phyloP scores from a whole-genome alignment of 2,888 invertebrate species.

The Aphidius colemani region DNA sequence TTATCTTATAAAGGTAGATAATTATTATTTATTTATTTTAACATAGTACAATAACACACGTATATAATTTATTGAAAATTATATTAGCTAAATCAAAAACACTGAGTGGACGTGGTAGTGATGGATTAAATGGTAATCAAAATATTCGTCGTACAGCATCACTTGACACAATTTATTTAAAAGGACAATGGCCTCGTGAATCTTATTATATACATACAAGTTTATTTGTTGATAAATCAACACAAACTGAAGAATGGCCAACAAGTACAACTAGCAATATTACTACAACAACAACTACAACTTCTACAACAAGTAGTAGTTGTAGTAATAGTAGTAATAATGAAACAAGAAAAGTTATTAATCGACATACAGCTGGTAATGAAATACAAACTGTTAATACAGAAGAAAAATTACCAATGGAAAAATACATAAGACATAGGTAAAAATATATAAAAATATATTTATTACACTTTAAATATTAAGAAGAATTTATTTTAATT shows the following conservation, averaged over 20 bases:
- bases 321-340: conserved; percentile 30
- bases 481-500: no score
- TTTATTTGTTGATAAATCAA: conserved; percentile 75
- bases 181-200: conserved; percentile 79
- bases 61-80: no score
- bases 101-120: conserved; percentile 60
- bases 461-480: neutral
- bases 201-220: conserved; percentile 71
- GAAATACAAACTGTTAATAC: conserved; percentile 43
- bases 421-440: conserved; percentile 64
- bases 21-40: neutral
- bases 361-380: conserved; percentile 32
- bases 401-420: conserved; percentile 64
- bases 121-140: conserved; percentile 66
- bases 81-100: conserved; percentile 64
- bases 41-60: no score
- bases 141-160: conserved; percentile 78
- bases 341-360: conserved; percentile 44
- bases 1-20: conserved; percentile 71
- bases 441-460: conserved; percentile 39
- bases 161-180: conserved; percentile 77
- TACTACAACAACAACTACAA: conserved; percentile 61
- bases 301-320: conserved; percentile 37
- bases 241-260: conserved; percentile 74
- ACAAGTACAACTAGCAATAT: no score